Base-by-base conservation (phyloP, 1,140 invertebrate genomes). In the Charaxes varanes region DNA sequence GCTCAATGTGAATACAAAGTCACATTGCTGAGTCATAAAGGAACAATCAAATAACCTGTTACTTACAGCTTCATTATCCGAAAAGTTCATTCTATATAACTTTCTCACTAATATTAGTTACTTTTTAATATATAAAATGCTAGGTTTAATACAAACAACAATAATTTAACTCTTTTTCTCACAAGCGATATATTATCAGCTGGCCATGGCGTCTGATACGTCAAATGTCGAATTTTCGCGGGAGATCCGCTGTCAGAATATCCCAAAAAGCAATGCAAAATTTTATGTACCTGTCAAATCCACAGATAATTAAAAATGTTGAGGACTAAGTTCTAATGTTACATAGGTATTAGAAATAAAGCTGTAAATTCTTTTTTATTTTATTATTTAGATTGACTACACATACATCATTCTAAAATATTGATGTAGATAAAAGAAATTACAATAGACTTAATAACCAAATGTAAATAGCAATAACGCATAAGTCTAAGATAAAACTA, bases 11-110 rank as follows among this genome's bases (percentile, higher is more conserved):
- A 58, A 43, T 31, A 53, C 42, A 45, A 61, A 56, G 48, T 62
- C 54, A 50, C 11, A 45, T 27, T 46, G 40, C 26, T 47, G 40
- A 62, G 19, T 53, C 43, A 50, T 18, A 49, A 45, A 24, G 22
- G 10, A 37, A 49, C 14, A 6, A 19, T 30, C 3, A 5, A 28
- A 41, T 33, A 40, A 48, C 36, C 45, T 35, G 5, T 35, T 61
- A 76, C 77, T 78, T 55, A 84, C 81, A 30, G 71, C 78, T 47
- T 84, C 80, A 61, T 82, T 82, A 18, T 82, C 81, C 4, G 81
- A 84, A 41, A 74, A 67, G 52, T 78, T 79, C 74, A 82, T 79
- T 21, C 33, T 60, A 18, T 49, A 44, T 31, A 24, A 17, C 37
- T 32, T 28, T 36, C 30, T 14, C 28, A 31, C 11, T 30, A 33